These are phyloP conservation scores for Osedax frankpressi DNA, from an alignment of 2,888 invertebrate genomes.

Conservation along the genomic window DNA sequence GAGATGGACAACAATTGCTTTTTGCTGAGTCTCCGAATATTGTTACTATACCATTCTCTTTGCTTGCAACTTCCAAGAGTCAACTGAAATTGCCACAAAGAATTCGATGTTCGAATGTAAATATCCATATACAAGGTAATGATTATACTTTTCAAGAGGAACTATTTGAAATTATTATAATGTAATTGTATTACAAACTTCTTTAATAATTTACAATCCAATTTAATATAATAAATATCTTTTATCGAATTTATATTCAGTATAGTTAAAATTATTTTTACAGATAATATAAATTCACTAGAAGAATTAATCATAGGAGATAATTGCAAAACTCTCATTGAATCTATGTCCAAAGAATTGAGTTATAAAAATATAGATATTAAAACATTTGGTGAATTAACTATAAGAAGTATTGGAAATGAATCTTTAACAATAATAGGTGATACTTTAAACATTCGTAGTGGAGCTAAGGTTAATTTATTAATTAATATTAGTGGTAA, in stretches of 20 bases:
- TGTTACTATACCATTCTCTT: neutral
- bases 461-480: conserved; percentile 31
- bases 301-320: neutral
- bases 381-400: conserved; percentile 32
- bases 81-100: neutral
- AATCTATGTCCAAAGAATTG: neutral
- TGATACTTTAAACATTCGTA: conserved; percentile 30
- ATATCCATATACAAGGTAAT: neutral
- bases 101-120: neutral
- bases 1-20: conserved; percentile 12
- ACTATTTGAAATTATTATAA: neutral
- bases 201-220: too few relatives aligned
- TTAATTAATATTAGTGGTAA: too few relatives aligned
- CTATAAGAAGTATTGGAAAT: conserved; percentile 28
- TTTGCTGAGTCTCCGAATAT: conserved; percentile 21
- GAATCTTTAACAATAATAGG: conserved; percentile 31
- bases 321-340: neutral
- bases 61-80: neutral
- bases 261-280: too few relatives aligned
- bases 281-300: too few relatives aligned
- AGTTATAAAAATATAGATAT: conserved; percentile 28
- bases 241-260: too few relatives aligned
- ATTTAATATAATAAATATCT: too few relatives aligned
- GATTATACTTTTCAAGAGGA: neutral
- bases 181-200: neutral